Percentiles rank a stretch among this genome's conserved stretches.
phyloP scores from a whole-genome alignment of 2,113 vertebrate genomes.

The Zingel zingel region DNA sequence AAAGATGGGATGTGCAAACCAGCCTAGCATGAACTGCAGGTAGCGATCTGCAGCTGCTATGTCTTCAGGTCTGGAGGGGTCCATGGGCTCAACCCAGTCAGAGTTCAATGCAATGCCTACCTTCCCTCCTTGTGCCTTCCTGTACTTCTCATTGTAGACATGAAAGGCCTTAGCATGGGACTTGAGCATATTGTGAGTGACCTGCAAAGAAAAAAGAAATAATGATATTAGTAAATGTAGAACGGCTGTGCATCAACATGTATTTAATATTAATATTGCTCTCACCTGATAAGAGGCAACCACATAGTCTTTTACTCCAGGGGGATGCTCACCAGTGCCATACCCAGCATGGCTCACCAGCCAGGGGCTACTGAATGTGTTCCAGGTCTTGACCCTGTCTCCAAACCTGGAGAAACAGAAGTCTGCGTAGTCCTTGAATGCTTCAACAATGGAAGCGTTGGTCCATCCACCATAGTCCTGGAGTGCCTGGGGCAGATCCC shows the following conservation, averaged over 20 bases:
- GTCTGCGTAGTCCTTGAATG: slow-evolving; percentile 90
- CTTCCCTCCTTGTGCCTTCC: slow-evolving; percentile 86
- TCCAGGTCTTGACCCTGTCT: slow-evolving; percentile 92
- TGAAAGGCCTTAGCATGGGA: slow-evolving; percentile 95
- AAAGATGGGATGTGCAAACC: slow-evolving; percentile 96
- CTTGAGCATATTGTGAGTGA: slow-evolving; percentile 92
- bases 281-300: slow-evolving; percentile 90
- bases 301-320: slow-evolving; percentile 88
- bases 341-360: slow-evolving; percentile 93
- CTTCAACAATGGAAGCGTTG: slow-evolving; percentile 85
- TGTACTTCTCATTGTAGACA: slow-evolving; percentile 87
- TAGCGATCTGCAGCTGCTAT: slow-evolving; percentile 89
- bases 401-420: slow-evolving; percentile 94
- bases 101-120: slow-evolving; percentile 95
- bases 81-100: slow-evolving; percentile 91
- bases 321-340: slow-evolving; percentile 91
- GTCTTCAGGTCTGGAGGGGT: slow-evolving; percentile 80
- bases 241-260: accelerated
- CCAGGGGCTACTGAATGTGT: slow-evolving; percentile 96
- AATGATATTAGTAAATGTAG: background rate
- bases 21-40: slow-evolving; percentile 95
- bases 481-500: slow-evolving; percentile 93
- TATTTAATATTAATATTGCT: background rate
- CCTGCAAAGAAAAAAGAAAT: slow-evolving; percentile 78
- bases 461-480: slow-evolving; percentile 92